phyloP scores from a whole-genome alignment of 2,113 vertebrate genomes.

The Lagopus leucura region DNA sequence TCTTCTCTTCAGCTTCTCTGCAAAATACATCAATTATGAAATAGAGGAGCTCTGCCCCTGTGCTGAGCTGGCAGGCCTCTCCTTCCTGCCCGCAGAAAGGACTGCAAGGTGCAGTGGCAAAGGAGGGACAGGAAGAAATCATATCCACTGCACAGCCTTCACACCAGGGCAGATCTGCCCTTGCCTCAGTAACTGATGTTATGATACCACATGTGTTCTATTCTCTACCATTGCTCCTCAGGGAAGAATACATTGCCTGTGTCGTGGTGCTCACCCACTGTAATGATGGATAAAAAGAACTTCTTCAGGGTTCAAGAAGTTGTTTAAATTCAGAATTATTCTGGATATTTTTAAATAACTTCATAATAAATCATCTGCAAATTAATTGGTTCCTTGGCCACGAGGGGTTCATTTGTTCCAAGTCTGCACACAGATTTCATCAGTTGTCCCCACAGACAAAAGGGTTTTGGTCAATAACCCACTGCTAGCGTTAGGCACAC shows the following conservation, averaged over 20 bases:
- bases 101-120: not conserved
- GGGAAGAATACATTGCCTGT: not conserved
- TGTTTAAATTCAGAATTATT: not conserved
- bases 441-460: not conserved
- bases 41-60: not conserved
- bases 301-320: not conserved
- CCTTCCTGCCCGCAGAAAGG: not conserved
- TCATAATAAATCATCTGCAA: not conserved
- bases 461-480: not conserved
- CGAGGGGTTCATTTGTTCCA: not conserved
- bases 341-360: not conserved
- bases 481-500: not conserved
- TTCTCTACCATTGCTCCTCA: not conserved
- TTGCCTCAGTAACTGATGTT: not conserved
- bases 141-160: not conserved
- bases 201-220: accelerated
- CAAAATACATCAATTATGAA: not conserved
- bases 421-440: not conserved
- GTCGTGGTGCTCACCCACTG: not conserved
- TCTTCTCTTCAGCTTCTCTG: not conserved
- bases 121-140: not conserved
- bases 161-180: not conserved
- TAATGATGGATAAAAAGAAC: not conserved
- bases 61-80: not conserved
- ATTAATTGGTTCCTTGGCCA: not conserved